Evolutionary conservation across 2,888 invertebrate genomes (phyloP).

Genomic region (Julus scandinavius): DNA sequence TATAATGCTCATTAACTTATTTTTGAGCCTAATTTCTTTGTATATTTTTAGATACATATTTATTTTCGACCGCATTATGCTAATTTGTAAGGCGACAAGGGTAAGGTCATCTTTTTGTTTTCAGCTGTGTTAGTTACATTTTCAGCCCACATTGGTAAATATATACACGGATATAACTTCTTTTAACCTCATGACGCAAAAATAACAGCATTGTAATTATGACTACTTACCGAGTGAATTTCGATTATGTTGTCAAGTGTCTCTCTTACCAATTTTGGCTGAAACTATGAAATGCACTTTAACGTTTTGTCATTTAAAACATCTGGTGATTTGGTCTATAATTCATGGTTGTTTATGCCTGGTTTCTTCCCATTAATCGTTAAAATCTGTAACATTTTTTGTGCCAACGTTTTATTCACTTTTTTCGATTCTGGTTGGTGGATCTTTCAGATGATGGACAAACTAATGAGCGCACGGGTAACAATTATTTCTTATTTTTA

Average conservation of each 20-base stretch:
- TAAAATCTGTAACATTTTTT: slow-evolving; percentile 16
- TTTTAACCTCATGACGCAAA: too few relatives aligned
- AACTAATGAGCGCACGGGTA: slow-evolving; percentile 62
- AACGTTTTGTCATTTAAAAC: slow-evolving; percentile 19
- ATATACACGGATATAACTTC: background rate
- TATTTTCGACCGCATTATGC: slow-evolving; percentile 96
- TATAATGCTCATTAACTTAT: background rate
- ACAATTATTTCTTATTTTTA: background rate
- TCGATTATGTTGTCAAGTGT: background rate
- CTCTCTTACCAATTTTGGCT: background rate
- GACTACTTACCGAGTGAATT: background rate
- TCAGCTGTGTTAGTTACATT: background rate
- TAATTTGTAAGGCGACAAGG: slow-evolving; percentile 87
- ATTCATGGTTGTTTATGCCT: slow-evolving; percentile 18
- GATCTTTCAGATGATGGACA: slow-evolving; percentile 67
- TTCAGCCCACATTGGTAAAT: background rate
- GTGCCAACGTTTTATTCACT: slow-evolving; percentile 29
- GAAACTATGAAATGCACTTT: background rate
- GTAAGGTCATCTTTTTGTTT: slow-evolving; percentile 67
- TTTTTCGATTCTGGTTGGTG: slow-evolving; percentile 34
- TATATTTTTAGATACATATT: slow-evolving; percentile 82
- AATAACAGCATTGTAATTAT: too few relatives aligned
- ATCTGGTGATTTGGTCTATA: slow-evolving; percentile 23
- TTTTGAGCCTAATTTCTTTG: slow-evolving; percentile 27
- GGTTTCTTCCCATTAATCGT: slow-evolving; percentile 33